Conservation (phyloP, 2,113 vertebrate species). For the Corythaixoides concolor region DNA sequence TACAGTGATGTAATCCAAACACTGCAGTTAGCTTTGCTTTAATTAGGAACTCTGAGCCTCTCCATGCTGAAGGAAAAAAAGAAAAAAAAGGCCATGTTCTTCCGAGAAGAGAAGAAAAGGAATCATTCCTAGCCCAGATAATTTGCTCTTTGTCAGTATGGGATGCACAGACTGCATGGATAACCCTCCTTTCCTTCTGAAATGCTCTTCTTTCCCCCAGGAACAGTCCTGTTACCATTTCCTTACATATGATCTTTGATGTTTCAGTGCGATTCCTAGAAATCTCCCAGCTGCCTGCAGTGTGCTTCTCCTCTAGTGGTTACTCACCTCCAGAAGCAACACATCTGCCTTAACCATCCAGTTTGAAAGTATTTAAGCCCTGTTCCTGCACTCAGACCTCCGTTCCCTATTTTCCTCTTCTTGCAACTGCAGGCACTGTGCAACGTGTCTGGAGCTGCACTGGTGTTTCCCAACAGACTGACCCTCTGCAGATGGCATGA, state of each 20-base stretch:
- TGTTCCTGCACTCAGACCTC: fast-evolving
- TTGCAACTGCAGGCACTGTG: background rate
- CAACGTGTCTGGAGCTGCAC: background rate
- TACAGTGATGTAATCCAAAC: background rate
- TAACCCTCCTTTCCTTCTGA: background rate
- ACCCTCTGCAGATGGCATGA: background rate
- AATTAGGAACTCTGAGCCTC: background rate
- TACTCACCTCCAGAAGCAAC: background rate
- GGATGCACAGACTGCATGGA: background rate
- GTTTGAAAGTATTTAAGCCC: background rate
- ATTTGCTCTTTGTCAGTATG: background rate
- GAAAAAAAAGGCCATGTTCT: background rate
- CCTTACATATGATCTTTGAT: background rate
- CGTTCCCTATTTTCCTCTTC: background rate
- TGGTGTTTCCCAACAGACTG: background rate
- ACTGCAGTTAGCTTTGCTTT: background rate
- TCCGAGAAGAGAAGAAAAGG: background rate
- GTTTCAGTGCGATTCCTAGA: background rate
- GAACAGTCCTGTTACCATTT: background rate
- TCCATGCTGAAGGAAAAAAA: background rate
- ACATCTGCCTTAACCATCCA: background rate
- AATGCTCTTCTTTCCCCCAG: background rate
- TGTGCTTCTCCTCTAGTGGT: background rate
- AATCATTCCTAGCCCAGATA: background rate
- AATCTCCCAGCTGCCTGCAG: background rate